Evolutionary conservation across 2,888 invertebrate species (phyloP).

Genomic region (Anorthoa munda): DNA sequence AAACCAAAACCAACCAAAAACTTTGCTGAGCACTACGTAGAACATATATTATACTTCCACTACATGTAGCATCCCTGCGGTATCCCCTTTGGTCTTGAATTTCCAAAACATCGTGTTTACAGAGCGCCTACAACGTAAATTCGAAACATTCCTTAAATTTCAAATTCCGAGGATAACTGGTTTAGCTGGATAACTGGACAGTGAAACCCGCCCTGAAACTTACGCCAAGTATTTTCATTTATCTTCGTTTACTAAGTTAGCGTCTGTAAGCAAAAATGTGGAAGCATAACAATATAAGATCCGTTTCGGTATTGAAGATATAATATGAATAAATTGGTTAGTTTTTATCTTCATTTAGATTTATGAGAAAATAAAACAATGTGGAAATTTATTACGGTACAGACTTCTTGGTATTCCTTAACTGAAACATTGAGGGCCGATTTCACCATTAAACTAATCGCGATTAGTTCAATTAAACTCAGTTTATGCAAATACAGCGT

Average conservation of each 20-base stretch:
- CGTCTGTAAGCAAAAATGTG: constrained; percentile 52
- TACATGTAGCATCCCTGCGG: constrained; percentile 50
- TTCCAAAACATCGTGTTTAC: constrained; percentile 61
- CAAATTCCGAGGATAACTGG: constrained; percentile 72
- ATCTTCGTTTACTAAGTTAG: constrained; percentile 63
- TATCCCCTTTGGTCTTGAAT: constrained; percentile 62
- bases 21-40: not conserved
- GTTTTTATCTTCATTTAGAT: constrained; percentile 24
- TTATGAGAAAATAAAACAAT: constrained; percentile 17
- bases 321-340: constrained; percentile 21
- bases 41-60: not conserved
- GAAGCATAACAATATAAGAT: constrained; percentile 39
- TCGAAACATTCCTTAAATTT: constrained; percentile 74
- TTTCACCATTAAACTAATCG: too few species aligned
- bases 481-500: too few species aligned
- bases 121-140: constrained; percentile 66
- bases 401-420: constrained; percentile 4
- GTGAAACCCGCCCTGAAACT: constrained; percentile 66
- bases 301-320: constrained; percentile 21
- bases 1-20: too few species aligned
- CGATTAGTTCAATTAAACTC: too few species aligned
- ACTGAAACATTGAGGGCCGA: not conserved
- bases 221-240: constrained; percentile 69
- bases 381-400: constrained; percentile 4
- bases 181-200: constrained; percentile 70